Evolutionary conservation across 2,113 vertebrate species (phyloP).

Genomic region (Pseudorectes ferrugineus): DNA sequence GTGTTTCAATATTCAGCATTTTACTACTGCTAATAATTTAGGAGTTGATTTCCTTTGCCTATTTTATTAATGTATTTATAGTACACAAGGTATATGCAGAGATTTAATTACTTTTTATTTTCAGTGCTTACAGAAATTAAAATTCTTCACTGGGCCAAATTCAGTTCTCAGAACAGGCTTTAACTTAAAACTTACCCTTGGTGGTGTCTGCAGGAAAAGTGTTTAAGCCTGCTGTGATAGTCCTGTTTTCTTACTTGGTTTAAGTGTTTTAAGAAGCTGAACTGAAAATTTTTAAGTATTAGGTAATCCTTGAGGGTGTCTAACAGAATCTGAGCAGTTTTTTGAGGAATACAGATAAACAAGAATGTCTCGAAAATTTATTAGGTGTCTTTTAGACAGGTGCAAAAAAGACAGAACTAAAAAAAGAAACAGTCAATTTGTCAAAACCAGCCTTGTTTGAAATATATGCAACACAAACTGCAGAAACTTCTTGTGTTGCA

Average conservation of each 20-base stretch:
- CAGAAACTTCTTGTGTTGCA: constrained; percentile 30
- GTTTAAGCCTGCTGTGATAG: neutral
- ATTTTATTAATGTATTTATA: constrained; percentile 44
- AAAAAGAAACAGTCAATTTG: neutral
- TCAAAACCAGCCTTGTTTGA: constrained; percentile 51
- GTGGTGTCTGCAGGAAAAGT: neutral
- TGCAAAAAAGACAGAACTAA: constrained; percentile 1
- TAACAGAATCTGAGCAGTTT: neutral
- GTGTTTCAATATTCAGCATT: constrained; percentile 45
- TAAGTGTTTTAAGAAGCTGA: neutral
- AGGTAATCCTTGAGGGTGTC: neutral
- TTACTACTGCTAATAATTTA: constrained; percentile 41
- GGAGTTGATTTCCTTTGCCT: constrained; percentile 31
- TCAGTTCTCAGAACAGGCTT: neutral
- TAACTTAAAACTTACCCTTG: neutral
- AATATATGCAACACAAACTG: constrained; percentile 29
- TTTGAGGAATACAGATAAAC: constrained; percentile 1
- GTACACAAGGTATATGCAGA: neutral
- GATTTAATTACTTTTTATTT: constrained; percentile 39
- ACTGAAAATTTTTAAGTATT: neutral
- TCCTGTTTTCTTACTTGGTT: neutral
- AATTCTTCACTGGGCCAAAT: neutral
- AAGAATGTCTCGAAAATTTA: neutral
- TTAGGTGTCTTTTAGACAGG: neutral
- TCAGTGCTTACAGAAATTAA: constrained; percentile 36